Percentiles rank a stretch among this genome's conserved stretches.
Evolutionary conservation across 92 coral and sea anemone species (phyloP).

Genomic region (Palythoa caribaeorum): DNA sequence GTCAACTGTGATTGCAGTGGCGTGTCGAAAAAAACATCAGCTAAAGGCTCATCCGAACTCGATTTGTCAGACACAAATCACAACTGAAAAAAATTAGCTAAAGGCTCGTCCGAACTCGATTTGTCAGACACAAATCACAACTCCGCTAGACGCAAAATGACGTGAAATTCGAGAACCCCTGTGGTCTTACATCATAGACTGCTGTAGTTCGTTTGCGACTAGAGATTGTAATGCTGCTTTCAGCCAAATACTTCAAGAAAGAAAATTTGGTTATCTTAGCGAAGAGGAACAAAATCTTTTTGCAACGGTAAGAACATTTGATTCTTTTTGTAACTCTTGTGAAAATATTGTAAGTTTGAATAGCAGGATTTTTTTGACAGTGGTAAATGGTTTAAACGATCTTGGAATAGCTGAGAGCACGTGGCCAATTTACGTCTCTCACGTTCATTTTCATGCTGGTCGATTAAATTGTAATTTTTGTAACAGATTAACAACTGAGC

Average conservation of each 20-base stretch:
- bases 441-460: conserved; percentile 52
- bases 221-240: conserved; percentile 55
- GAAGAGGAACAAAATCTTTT: conserved; percentile 56
- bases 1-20: no score
- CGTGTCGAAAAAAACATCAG: no score
- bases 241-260: conserved; percentile 51
- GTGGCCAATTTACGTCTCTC: conserved; percentile 52
- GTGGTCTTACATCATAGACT: conserved; percentile 43
- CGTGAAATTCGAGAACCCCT: conserved; percentile 30
- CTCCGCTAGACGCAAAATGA: no score
- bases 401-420: conserved; percentile 51
- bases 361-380: conserved; percentile 51
- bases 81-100: no score
- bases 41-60: no score
- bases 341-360: conserved; percentile 35
- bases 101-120: no score
- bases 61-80: no score
- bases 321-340: conserved; percentile 52
- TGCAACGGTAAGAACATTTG: conserved; percentile 51
- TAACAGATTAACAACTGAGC: neutral
- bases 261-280: conserved; percentile 47
- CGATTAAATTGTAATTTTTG: conserved; percentile 34
- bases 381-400: conserved; percentile 57
- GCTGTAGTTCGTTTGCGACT: conserved; percentile 34
- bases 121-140: no score